Evolutionary conservation across 2,797 vertebrate genomes (phyloP), one percentile per base, ranked within the genome.

Genomic region (Centroberyx gerrardi): DNA sequence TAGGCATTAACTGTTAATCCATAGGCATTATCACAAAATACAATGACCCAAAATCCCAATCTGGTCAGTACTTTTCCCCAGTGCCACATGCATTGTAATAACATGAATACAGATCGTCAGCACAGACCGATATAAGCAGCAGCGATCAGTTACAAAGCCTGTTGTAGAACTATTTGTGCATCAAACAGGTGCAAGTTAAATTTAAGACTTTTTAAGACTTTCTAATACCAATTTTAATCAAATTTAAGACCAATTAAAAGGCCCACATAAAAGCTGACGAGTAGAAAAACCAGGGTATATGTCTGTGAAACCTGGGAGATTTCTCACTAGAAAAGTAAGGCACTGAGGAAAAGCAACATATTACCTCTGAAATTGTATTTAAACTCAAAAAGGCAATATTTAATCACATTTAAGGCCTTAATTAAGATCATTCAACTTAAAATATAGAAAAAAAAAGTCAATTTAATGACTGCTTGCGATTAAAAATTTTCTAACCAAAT

Each of bases 1-100:
- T 58, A 17, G 15, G 74, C 31, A 78, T 85, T 85, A 87, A 61
- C 64, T 52, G 79, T 80, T 88, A 85, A 88, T 83, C 82, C 82
- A 74, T 54, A 56, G 67, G 54, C 68, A 72, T 87, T 83, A 72
- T 62, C 68, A 68, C 61, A 85, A 78, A 80, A 79, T 52, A 85
- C 77, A 83, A 88, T 81, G 49, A 73, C 40, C 51, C 63, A 76
- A 74, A 85, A 87, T 86, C 76, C 71, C 76, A 80, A 62, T 87
- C 82, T 83, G 80, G 38, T 69, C 44, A 66, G n/a, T 72, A 28
- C 33, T 73, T 69, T 62, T 75, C 51, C 61, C 53, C 56, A n/a
- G 55, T 51, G 51, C 36, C 63, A 71, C 59, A 67, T 70, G 63
- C 29, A 61, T 40, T 48, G 17, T 62, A 44, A 78, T 29, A 27